phyloP scores from a whole-genome alignment of 2,888 invertebrate species.

The Drosophila pseudotakahashii region DNA sequence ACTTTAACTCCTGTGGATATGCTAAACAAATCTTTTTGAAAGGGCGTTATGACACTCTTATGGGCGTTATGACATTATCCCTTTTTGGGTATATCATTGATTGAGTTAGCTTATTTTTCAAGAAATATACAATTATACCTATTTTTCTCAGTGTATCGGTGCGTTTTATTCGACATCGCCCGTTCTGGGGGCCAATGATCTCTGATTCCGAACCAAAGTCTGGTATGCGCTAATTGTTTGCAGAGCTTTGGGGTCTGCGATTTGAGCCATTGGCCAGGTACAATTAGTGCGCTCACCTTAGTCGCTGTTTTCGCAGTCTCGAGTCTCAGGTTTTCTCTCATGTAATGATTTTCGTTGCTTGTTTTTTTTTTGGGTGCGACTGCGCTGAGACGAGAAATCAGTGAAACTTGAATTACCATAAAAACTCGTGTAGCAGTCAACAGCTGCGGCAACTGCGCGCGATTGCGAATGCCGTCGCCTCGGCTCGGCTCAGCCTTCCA shows the following conservation, averaged over 20 bases:
- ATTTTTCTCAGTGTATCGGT: conserved; percentile 14
- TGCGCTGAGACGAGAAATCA: conserved; percentile 63
- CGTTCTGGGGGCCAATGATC: conserved; percentile 51
- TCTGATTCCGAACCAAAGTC: conserved; percentile 24
- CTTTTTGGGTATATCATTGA: too few species aligned
- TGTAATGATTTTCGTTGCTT: conserved; percentile 18
- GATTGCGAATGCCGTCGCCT: conserved; percentile 52
- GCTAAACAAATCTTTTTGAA: too few species aligned
- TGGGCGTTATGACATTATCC: too few species aligned
- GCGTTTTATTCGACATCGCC: conserved; percentile 36
- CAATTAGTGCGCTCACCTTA: conserved; percentile 69
- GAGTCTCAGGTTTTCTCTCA: conserved; percentile 40
- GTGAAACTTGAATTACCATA: conserved; percentile 80
- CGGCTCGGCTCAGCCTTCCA: conserved; percentile 46
- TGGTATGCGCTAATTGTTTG: conserved; percentile 78
- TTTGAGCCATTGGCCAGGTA: conserved; percentile 42
- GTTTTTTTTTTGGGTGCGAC: conserved; percentile 64
- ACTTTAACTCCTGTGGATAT: too few species aligned
- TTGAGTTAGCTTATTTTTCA: too few species aligned
- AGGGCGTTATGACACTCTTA: too few species aligned
- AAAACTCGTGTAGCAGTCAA: conserved; percentile 79
- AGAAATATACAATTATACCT: too few species aligned
- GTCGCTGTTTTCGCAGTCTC: conserved; percentile 9
- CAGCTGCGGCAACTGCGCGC: conserved; percentile 59
- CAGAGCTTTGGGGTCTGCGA: conserved; percentile 25